Evolutionary conservation across 2,888 invertebrate species (phyloP), one percentile per base, ranked within the genome.

Genomic region (Scaptomyza parva): DNA sequence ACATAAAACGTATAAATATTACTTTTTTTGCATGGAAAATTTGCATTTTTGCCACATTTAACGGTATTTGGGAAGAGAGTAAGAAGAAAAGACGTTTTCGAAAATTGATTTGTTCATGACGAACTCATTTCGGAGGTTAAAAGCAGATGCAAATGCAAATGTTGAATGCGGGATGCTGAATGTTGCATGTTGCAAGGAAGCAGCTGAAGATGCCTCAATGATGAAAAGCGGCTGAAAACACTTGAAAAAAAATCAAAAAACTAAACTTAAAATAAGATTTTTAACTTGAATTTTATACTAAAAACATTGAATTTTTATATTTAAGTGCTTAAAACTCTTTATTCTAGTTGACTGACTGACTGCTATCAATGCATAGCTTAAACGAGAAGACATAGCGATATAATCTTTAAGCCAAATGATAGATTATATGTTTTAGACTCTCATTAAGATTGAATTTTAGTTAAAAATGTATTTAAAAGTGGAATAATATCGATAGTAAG

Each of bases 61-160:
- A 85, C 79, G 86, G 81, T 70, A 66, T 69, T 50, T 52, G 61
- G 57, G 47, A 62, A 57, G 48, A 60, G 35, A n/a, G n/a, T n/a
- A n/a, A n/a, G 6, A 37, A 17, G 2, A 39, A 37, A 45, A 9
- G 33, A 26, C 26, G 45, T 39, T n/a, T n/a, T 63, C 58, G 73
- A 80, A 84, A 84, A 87, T 84, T 84, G 83, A 84, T 84, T 84
- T 82, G 88, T 85, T 79, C 84, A 79, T 83, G 87, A 86, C 83
- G 86, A 81, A 86, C 83, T 81, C 78, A 77, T 86, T 82, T 67
- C 39, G 55, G 35, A 43, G 77, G 62, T 70, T 66, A 28, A n/a
- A 75, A 57, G 54, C 61, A 11, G 51, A 61, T 62, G 47, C 48
- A 39, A 14, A 50, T 58, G 66, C 58, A 47, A 51, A 72, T 63